phyloP scores from a whole-genome alignment of 2,113 vertebrate genomes.

The Tinamus guttatus region DNA sequence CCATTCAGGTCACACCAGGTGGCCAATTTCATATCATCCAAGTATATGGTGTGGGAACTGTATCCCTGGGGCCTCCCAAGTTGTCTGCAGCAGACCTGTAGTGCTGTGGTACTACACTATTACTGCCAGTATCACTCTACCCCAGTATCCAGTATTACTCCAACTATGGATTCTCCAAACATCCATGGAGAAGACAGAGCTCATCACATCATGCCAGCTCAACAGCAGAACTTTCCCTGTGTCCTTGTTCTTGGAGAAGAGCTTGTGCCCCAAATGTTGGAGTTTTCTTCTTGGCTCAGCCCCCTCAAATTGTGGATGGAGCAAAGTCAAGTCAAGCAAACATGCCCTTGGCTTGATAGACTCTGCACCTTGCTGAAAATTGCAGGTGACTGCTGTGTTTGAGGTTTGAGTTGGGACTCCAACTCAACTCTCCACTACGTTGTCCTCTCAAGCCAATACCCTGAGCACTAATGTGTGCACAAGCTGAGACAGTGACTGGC shows the following conservation, averaged over 20 bases:
- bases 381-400: background rate
- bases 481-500: background rate
- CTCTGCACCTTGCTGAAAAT: background rate
- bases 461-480: background rate
- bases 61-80: too few species aligned
- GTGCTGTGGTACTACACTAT: too few species aligned
- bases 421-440: background rate
- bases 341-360: background rate
- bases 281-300: background rate
- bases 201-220: background rate
- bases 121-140: too few species aligned
- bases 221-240: background rate
- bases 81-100: too few species aligned
- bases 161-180: background rate
- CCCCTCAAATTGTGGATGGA: background rate
- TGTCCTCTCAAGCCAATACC: background rate
- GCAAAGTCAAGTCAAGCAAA: background rate
- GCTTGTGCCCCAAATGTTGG: background rate
- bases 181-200: background rate
- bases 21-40: too few species aligned
- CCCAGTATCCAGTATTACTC: too few species aligned
- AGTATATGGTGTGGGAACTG: too few species aligned
- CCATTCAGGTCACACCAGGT: too few species aligned
- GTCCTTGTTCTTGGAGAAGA: background rate
- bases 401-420: background rate